Evolutionary conservation across 2,113 vertebrate species (phyloP).

Genomic region (Gymnogyps californianus): DNA sequence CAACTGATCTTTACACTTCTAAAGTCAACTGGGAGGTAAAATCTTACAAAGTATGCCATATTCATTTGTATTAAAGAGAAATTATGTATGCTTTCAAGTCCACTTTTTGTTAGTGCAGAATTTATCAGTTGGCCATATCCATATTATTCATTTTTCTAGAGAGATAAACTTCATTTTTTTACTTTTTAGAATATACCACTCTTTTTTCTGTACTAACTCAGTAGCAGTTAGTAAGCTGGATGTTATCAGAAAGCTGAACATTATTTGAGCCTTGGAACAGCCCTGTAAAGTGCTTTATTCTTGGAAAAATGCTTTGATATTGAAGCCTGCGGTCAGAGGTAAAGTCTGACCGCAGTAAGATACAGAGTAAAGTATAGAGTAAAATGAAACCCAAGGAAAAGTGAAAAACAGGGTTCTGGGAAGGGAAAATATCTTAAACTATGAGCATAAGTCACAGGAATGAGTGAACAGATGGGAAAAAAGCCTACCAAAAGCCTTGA

Average conservation of each 20-base stretch:
- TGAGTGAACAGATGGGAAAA: neutral
- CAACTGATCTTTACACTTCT: slow-evolving; percentile 46
- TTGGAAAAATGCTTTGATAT: neutral
- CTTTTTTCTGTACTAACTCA: neutral
- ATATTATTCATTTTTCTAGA: neutral
- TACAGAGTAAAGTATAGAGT: neutral
- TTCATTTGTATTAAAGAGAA: slow-evolving; percentile 35
- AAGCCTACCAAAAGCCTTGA: neutral
- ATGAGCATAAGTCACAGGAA: neutral
- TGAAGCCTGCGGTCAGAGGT: neutral
- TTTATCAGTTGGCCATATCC: neutral
- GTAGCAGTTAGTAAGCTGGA: neutral
- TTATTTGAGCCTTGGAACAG: neutral
- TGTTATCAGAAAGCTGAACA: neutral
- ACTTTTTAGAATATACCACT: neutral
- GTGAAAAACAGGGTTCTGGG: neutral
- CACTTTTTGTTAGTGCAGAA: neutral
- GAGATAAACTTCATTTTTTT: neutral
- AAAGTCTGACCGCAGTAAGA: neutral
- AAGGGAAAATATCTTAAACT: neutral
- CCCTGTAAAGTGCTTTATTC: neutral
- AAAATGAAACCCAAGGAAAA: neutral
- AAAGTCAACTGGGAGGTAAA: slow-evolving; percentile 36
- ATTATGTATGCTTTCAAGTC: slow-evolving; percentile 19
- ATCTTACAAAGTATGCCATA: slow-evolving; percentile 6